Evolutionary conservation across 2,113 vertebrate genomes (phyloP).

Genomic region (Mesembrinibis cayennensis): DNA sequence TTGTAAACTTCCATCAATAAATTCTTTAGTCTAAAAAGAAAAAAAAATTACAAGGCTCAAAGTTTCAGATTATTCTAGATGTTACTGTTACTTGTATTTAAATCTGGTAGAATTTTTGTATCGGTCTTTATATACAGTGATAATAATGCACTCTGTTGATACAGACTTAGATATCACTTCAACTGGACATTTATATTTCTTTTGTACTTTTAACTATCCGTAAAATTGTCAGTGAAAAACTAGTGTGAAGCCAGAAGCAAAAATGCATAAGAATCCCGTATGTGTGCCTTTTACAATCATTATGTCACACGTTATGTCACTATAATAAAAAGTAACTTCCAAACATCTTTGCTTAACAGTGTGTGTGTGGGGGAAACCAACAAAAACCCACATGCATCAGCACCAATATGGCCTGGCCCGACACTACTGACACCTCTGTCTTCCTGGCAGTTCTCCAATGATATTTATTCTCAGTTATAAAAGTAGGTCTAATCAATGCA

Average conservation of each 20-base stretch:
- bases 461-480: background rate
- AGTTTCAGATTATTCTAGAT: background rate
- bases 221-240: background rate
- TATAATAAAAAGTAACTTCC: background rate
- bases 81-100: background rate
- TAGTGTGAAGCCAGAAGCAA: background rate
- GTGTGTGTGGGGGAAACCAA: too few relatives aligned
- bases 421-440: background rate
- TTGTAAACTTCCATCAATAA: constrained; percentile 97
- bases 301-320: background rate
- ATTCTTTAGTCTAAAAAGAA: constrained; percentile 91
- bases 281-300: background rate
- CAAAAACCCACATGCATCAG: background rate
- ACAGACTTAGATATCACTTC: background rate
- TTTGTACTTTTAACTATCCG: background rate
- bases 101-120: background rate
- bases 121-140: background rate
- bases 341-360: background rate
- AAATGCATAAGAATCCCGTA: background rate
- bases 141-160: background rate
- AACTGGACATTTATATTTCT: background rate
- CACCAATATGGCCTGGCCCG: background rate
- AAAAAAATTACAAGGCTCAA: background rate
- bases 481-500: background rate
- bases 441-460: background rate